These are phyloP conservation scores for Acanthurus lineatus DNA, from an alignment of 2,797 vertebrate genomes.

Conservation along the genomic window DNA sequence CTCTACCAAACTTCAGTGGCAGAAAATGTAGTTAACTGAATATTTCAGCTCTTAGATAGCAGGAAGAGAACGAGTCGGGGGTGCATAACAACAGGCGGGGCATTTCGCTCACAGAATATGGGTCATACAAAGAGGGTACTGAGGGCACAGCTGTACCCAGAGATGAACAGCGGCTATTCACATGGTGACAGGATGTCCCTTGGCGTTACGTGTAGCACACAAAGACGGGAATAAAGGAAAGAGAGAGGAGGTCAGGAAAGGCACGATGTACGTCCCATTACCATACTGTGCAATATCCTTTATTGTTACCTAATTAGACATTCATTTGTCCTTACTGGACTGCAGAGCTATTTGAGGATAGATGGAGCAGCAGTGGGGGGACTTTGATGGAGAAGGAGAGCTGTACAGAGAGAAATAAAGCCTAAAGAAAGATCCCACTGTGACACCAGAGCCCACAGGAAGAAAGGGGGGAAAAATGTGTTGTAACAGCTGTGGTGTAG, in stretches of 20 bases:
- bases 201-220: constrained; percentile 52
- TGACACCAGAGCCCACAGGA: constrained; percentile 59
- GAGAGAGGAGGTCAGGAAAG: constrained; percentile 48
- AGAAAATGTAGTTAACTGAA: constrained; percentile 31
- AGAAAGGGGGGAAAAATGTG: constrained; percentile 42
- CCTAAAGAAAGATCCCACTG: constrained; percentile 66
- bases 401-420: constrained; percentile 26
- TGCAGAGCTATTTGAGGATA: constrained; percentile 44
- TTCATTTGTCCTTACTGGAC: constrained; percentile 30
- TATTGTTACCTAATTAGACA: constrained; percentile 50
- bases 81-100: constrained; percentile 28
- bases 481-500: constrained; percentile 67
- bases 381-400: constrained; percentile 31
- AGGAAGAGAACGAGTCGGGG: constrained; percentile 23
- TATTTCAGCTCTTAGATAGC: constrained; percentile 24
- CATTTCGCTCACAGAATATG: constrained; percentile 56
- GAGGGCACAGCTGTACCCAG: constrained; percentile 78
- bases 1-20: background rate
- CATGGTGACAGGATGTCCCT: constrained; percentile 74
- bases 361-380: constrained; percentile 11
- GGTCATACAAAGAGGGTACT: constrained; percentile 66
- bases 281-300: constrained; percentile 38
- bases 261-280: constrained; percentile 33
- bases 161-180: constrained; percentile 78
- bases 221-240: constrained; percentile 56